Base-by-base conservation (phyloP, 2,797 vertebrate species). In the Xenentodon cancila region DNA sequence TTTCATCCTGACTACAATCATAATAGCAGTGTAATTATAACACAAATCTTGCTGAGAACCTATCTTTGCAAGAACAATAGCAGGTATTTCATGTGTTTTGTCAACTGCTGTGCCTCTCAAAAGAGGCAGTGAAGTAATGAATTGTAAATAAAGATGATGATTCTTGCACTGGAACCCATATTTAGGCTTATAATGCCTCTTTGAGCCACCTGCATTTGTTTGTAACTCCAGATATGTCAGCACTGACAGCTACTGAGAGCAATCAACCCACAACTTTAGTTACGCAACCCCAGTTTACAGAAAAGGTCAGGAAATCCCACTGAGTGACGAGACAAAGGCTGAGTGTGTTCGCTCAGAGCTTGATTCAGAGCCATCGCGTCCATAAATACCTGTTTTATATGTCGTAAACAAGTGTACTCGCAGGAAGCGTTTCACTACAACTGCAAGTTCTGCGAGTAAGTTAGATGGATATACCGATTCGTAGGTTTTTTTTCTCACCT, bases 301-400 rank as follows among this genome's bases (percentile, higher is more conserved):
- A 68, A 84, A 85, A 25, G 85, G 74, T 88, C 83, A 81, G 82
- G 80, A 71, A 59, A 83, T 20, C 71, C 78, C 79, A 53, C 15
- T 0, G 62, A 62, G 53, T 1, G 1, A 68, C 42, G 55, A 59
- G 25, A 30, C 6, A 65, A 59, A 47, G 30, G 43, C 49, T 48
- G 12, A 37, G 15, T 12, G 6, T 37, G 30, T 46, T 51, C 11
- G 3, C 19, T 46, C 9, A 7, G 3, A 4, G 5, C 13, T 64
- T 3, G 9, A 25, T 64, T 65, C 16, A 57, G 30, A 25, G 13
- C 53, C 40, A 0, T 30, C 30, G 13, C 21, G 3, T 32, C 34
- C 34, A 4, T 54, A 64, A 64, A 55, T 64, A 17, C 12, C 32
- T 25, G 46, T 49, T 13, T 46, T 37, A 8, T 27, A 11, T 4